Conservation (phyloP, 2,113 vertebrate genomes). For the Neogobius melanostomus region DNA sequence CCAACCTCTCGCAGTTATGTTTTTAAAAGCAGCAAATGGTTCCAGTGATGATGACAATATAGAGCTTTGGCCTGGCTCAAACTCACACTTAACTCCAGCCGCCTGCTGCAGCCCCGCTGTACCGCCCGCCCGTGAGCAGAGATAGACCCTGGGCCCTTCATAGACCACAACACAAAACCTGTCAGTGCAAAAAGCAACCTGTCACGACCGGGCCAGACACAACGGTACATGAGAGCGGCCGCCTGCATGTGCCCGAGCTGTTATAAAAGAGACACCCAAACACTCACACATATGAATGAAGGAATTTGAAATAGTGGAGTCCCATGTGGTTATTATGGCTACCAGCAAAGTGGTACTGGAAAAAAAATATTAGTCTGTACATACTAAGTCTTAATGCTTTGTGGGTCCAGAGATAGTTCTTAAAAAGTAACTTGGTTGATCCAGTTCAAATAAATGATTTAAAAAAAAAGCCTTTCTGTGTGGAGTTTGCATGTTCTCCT, state of each 20-base stretch:
- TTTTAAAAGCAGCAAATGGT: slow-evolving; percentile 66
- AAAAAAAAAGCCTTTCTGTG: too few relatives aligned
- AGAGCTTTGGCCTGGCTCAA: slow-evolving; percentile 51
- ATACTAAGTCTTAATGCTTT: too few relatives aligned
- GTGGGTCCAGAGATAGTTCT: too few relatives aligned
- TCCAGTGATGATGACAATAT: slow-evolving; percentile 54
- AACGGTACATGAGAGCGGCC: slow-evolving; percentile 51
- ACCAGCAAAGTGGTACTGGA: too few relatives aligned
- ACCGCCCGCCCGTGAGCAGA: neutral
- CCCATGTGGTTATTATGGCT: too few relatives aligned
- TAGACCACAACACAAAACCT: slow-evolving; percentile 65
- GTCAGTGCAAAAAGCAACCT: slow-evolving; percentile 74
- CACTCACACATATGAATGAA: slow-evolving; percentile 13
- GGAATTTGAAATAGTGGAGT: slow-evolving; percentile 16
- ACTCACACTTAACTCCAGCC: slow-evolving; percentile 60
- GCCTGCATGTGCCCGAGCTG: slow-evolving; percentile 57
- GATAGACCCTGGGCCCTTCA: slow-evolving; percentile 46
- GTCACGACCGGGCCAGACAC: slow-evolving; percentile 63
- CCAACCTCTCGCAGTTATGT: slow-evolving; percentile 42
- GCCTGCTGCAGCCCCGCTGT: slow-evolving; percentile 39
- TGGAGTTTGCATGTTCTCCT: too few relatives aligned
- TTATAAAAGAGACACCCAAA: slow-evolving; percentile 40
- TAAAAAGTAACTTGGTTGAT: too few relatives aligned
- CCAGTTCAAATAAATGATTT: too few relatives aligned
- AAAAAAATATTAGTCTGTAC: too few relatives aligned